Percentiles rank a stretch among this genome's conserved stretches.
These are phyloP conservation scores for Spea hammondii DNA, from an alignment of 2,797 vertebrate genomes.

Conservation along the genomic window DNA sequence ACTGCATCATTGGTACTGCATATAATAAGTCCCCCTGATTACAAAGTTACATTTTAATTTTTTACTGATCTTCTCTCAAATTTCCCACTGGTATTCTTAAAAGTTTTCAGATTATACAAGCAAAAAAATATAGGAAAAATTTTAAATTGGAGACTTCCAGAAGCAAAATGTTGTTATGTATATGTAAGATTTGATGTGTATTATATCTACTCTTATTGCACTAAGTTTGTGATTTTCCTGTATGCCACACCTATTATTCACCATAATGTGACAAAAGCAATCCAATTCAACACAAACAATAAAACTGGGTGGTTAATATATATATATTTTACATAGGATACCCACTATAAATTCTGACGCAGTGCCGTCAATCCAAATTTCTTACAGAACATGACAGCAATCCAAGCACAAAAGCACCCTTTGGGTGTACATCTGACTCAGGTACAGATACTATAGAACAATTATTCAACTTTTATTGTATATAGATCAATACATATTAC, in stretches of 20 bases:
- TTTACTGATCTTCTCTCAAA: not conserved
- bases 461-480: conserved; percentile 33
- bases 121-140: conserved; percentile 12
- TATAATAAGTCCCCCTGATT: too few relatives aligned
- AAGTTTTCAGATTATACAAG: conserved; percentile 18
- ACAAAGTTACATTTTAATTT: not conserved
- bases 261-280: conserved; percentile 45
- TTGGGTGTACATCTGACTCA: conserved; percentile 22
- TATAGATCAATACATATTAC: conserved; percentile 48
- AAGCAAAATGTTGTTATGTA: conserved; percentile 24
- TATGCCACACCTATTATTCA: conserved; percentile 42
- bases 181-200: conserved; percentile 19
- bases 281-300: conserved; percentile 44
- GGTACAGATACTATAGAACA: conserved; percentile 31
- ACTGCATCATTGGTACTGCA: too few relatives aligned
- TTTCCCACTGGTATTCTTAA: not conserved
- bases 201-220: conserved; percentile 19
- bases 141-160: conserved; percentile 15
- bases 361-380: conserved; percentile 33
- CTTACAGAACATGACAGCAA: conserved; percentile 55
- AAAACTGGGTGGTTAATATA: conserved; percentile 34
- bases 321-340: conserved; percentile 50
- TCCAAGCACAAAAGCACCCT: conserved; percentile 34
- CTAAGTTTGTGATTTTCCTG: conserved; percentile 33
- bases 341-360: conserved; percentile 46